Conservation (phyloP, 2,113 vertebrate species). For the cattle (Bos taurus) region DNA sequence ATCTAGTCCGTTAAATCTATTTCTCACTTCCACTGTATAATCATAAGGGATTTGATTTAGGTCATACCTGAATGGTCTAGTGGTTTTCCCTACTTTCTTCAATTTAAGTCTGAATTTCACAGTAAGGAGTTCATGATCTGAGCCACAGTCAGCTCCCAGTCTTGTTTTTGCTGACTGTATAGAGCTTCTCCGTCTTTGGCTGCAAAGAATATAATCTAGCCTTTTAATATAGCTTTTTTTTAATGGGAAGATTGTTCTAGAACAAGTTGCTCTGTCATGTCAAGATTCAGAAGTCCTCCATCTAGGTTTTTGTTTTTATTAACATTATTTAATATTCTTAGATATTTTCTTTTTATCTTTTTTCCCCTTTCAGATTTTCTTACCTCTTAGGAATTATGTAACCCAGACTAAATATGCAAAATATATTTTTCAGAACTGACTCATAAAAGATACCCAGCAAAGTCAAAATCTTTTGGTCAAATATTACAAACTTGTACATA, state of each 20-base stretch:
- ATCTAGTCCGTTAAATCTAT: too few relatives aligned
- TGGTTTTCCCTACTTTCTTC: too few relatives aligned
- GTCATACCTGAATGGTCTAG: too few relatives aligned
- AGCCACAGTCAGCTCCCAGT: too few relatives aligned
- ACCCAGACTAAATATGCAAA: background rate
- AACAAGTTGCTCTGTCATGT: background rate
- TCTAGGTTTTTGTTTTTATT: background rate
- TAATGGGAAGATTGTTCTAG: background rate
- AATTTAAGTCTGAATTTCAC: too few relatives aligned
- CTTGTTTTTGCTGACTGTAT: too few relatives aligned
- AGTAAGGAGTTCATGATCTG: too few relatives aligned
- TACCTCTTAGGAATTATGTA: background rate
- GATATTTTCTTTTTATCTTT: background rate
- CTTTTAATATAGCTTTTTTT: background rate
- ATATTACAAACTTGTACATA: constrained; percentile 20
- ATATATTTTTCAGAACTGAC: constrained; percentile 20
- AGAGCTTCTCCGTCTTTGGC: too few relatives aligned
- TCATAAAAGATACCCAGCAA: background rate
- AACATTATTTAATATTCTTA: constrained; percentile 29
- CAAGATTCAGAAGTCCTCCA: background rate
- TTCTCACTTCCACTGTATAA: too few relatives aligned
- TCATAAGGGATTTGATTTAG: too few relatives aligned
- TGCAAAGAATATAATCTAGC: background rate
- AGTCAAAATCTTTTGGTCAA: constrained; percentile 10
- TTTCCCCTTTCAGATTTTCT: background rate